These are phyloP conservation scores for Sclerurus mexicanus DNA, from an alignment of 2,113 vertebrate genomes.

Conservation along the genomic window DNA sequence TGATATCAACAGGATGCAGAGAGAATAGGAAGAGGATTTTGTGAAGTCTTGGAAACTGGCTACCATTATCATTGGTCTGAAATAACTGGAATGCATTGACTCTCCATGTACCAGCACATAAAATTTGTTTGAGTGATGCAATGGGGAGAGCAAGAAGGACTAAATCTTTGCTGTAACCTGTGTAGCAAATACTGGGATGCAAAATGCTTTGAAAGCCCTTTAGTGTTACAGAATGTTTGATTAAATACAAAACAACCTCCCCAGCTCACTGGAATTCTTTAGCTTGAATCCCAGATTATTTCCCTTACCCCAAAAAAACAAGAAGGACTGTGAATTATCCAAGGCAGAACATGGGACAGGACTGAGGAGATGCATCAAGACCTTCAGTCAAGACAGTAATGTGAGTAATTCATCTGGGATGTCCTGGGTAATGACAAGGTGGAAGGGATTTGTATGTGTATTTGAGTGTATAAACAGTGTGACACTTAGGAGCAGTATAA, in stretches of 20 bases:
- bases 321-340: background rate
- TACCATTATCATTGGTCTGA: background rate
- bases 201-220: background rate
- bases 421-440: background rate
- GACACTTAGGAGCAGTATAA: background rate
- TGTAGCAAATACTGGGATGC: background rate
- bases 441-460: background rate
- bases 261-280: background rate
- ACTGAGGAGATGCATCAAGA: conserved; percentile 21
- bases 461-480: background rate
- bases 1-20: background rate
- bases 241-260: background rate
- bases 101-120: background rate
- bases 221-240: background rate
- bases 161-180: background rate
- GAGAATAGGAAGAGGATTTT: background rate
- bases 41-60: background rate
- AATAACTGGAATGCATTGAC: background rate
- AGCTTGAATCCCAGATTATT: background rate
- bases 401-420: conserved; percentile 34
- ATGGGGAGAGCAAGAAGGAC: background rate
- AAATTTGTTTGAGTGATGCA: background rate
- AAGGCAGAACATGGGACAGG: background rate
- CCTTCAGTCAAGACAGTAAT: background rate
- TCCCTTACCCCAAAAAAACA: background rate